Base-by-base conservation (phyloP, 2,888 invertebrate species). In the Cheilosia impressa region DNA sequence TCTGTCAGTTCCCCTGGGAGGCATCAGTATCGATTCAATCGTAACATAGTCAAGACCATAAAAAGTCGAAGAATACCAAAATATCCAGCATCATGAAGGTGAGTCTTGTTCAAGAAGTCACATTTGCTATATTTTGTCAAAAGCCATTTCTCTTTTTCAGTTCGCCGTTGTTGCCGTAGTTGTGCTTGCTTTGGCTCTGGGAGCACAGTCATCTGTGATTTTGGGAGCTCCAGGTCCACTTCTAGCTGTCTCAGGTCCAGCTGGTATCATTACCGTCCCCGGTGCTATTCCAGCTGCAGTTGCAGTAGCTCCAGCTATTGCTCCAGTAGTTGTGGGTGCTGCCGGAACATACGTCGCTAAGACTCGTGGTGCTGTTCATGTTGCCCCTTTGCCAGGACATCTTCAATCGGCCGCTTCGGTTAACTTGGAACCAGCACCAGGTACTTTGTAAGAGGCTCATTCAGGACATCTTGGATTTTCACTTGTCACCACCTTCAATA, bases 21-120 rank as follows among this genome's bases (percentile, higher is more conserved):
- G 87, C 89, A 90, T 90, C 90, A 91, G 91, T 90, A 89, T 88
- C 89, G 89, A 89, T 89, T 89, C 87, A 89, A 89, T 87, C 90
- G 89, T 91, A 88, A 88, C 88, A 82, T 78, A 76, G 89, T 88
- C 83, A 78, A 79, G 57, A 73, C 53, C 68, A 38, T 52, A 45
- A 52, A 58, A 65, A 45, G 81, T 43, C 66, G 2, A 53, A 53
- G 63, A 45, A 53, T 50, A 77, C 73, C 50, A 77, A 83, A 73
- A 38, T 6, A 60, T 13, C 15, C 19, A 84, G 75, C 80, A 84
- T 53, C 84, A 84, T 84, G 84, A 84, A 84, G 80, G 84, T 84
- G 43, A 13, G 15, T 2, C 6, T 38, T 38, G 38, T 10, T 0
- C 13, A 15, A 3, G 4, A 22, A n/a, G 6, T 24, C 17, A 9